phyloP scores from a whole-genome alignment of 1,140 invertebrate genomes.

The Elysia chlorotica region DNA sequence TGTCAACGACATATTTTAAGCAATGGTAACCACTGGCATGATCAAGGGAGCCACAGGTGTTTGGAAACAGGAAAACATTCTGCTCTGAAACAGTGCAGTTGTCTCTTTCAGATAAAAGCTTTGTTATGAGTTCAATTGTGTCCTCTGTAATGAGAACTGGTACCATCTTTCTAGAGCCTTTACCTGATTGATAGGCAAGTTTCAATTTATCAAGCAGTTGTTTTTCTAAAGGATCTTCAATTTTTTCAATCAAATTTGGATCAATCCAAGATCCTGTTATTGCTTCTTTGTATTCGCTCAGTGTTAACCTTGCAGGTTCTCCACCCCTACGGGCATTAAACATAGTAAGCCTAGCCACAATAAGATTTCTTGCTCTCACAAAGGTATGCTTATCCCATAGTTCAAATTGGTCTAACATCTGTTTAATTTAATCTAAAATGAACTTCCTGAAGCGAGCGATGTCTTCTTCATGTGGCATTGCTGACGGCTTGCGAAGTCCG shows the following conservation, averaged over 20 bases:
- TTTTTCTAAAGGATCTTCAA: slow-evolving; percentile 20
- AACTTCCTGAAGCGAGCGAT: slow-evolving; percentile 8
- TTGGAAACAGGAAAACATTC: slow-evolving; percentile 26
- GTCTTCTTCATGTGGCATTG: slow-evolving; percentile 5
- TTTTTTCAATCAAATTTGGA: background rate
- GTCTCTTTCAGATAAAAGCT: slow-evolving; percentile 4
- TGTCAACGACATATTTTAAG: background rate
- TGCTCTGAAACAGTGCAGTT: background rate
- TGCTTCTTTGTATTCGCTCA: slow-evolving; percentile 29
- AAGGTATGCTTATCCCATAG: slow-evolving; percentile 3
- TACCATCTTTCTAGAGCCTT: slow-evolving; percentile 18
- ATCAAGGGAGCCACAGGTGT: slow-evolving; percentile 13
- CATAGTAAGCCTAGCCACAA: slow-evolving; percentile 29
- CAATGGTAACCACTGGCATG: slow-evolving; percentile 26
- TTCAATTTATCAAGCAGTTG: slow-evolving; percentile 14
- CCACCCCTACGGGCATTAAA: slow-evolving; percentile 32
- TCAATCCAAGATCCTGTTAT: slow-evolving; percentile 24
- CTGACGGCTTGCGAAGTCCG: background rate
- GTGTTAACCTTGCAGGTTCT: slow-evolving; percentile 22
- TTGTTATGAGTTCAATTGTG: slow-evolving; percentile 19
- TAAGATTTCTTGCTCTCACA: slow-evolving; percentile 17
- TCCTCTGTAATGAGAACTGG: slow-evolving; percentile 27
- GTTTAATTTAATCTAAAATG: slow-evolving; percentile 13
- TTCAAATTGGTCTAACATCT: slow-evolving; percentile 9
- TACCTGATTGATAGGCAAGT: slow-evolving; percentile 26